These are phyloP conservation scores for Equus quagga DNA, from an alignment of 2,113 vertebrate species.

Conservation along the genomic window DNA sequence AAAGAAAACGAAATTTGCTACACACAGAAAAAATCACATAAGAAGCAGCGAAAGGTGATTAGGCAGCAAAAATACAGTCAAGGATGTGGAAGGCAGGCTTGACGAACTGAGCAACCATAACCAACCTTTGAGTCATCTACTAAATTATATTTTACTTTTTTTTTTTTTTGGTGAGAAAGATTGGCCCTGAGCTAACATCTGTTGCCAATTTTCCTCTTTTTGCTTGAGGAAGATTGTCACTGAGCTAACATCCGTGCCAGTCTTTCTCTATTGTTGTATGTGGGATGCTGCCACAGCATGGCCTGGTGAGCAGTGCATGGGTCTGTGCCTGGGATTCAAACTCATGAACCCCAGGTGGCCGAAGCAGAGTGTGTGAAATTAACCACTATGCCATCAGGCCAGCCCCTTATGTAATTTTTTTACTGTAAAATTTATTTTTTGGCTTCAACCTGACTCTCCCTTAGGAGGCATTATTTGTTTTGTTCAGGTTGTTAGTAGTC, in stretches of 20 bases:
- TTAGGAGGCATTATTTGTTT: not conserved
- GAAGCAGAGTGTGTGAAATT: too few species aligned
- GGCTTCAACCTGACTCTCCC: not conserved
- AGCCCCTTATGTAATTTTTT: not conserved
- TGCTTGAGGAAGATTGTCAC: too few species aligned
- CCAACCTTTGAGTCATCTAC: not conserved
- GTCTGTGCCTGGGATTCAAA: too few species aligned
- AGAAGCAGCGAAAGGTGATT: not conserved
- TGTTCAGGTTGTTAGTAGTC: not conserved
- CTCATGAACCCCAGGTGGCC: too few species aligned
- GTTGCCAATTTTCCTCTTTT: too few species aligned
- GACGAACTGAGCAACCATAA: not conserved
- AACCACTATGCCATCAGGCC: too few species aligned
- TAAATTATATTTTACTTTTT: not conserved
- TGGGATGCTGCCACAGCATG: too few species aligned
- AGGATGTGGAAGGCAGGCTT: not conserved
- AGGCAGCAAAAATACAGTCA: not conserved
- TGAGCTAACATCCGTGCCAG: too few species aligned
- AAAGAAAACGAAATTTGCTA: not conserved
- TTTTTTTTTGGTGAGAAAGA: too few species aligned
- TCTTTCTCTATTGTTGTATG: too few species aligned
- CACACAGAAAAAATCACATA: not conserved
- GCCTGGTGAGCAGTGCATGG: too few species aligned
- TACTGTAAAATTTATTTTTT: not conserved
- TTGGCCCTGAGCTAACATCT: too few species aligned